phyloP scores from a whole-genome alignment of 2,888 invertebrate genomes.

The Malachius bipustulatus region DNA sequence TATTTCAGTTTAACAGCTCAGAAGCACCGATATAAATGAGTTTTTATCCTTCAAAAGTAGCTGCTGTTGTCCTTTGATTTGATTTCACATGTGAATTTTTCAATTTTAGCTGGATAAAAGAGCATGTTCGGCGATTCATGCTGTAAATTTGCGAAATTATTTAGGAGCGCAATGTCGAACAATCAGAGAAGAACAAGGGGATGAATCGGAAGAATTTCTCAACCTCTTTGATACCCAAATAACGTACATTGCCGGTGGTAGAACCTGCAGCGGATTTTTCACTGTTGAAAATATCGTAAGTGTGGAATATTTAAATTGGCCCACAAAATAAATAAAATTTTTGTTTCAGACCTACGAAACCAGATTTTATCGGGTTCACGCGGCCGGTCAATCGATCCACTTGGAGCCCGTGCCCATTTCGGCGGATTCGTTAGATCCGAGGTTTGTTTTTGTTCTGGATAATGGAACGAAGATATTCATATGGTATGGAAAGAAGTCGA shows the following conservation, averaged over 20 bases:
- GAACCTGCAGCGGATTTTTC: slow-evolving; percentile 94
- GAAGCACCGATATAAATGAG: too few species aligned
- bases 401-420: slow-evolving; percentile 73
- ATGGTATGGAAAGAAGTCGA: slow-evolving; percentile 82
- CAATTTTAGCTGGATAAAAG: slow-evolving; percentile 71
- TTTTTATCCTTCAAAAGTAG: too few species aligned
- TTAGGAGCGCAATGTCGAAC: slow-evolving; percentile 90
- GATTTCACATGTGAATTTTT: slow-evolving; percentile 1
- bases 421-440: slow-evolving; percentile 69
- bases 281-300: slow-evolving; percentile 82
- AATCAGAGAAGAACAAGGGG: slow-evolving; percentile 91
- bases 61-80: slow-evolving; percentile 1
- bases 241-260: slow-evolving; percentile 94
- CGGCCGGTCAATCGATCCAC: slow-evolving; percentile 76
- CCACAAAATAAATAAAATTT: slow-evolving; percentile 42
- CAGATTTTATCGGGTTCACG: slow-evolving; percentile 80
- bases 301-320: too few species aligned
- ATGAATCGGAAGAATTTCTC: slow-evolving; percentile 94
- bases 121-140: slow-evolving; percentile 96
- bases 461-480: slow-evolving; percentile 74
- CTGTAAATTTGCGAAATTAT: slow-evolving; percentile 93
- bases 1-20: too few species aligned
- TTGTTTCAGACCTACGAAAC: slow-evolving; percentile 60
- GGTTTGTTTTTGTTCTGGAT: slow-evolving; percentile 87
- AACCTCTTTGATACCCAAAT: slow-evolving; percentile 82